Percentiles rank a stretch among this genome's conserved stretches.
These are phyloP conservation scores for Steinernema hermaphroditum DNA, from an alignment of 2,888 invertebrate species.

Conservation along the genomic window DNA sequence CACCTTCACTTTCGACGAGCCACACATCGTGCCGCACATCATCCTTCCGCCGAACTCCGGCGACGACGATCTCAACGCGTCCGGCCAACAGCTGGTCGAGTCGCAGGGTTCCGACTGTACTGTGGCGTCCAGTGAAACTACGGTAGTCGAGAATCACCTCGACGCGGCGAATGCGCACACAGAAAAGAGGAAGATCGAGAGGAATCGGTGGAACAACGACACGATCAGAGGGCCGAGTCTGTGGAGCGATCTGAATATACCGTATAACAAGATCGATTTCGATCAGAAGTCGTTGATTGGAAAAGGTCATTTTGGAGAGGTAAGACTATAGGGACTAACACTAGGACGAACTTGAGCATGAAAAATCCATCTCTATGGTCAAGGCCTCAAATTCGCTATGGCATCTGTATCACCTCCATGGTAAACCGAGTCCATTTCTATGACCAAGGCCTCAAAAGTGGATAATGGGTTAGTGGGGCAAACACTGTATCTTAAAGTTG, in stretches of 20 bases:
- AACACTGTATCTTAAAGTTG: neutral
- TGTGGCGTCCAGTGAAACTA: slow-evolving; percentile 4
- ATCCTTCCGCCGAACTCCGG: slow-evolving; percentile 1
- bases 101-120: slow-evolving; percentile 13
- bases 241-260: slow-evolving; percentile 2
- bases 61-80: neutral
- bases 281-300: slow-evolving; percentile 54
- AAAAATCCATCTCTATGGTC: too few species aligned
- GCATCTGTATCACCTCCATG: too few species aligned
- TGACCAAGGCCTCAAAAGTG: neutral
- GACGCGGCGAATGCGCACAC: neutral
- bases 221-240: slow-evolving; percentile 8
- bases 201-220: slow-evolving; percentile 18
- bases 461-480: neutral
- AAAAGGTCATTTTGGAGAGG: slow-evolving; percentile 64
- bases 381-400: too few species aligned
- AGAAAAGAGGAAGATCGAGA: neutral
- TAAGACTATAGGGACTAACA: slow-evolving; percentile 31
- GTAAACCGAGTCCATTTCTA: too few species aligned
- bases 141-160: neutral
- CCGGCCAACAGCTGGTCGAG: neutral
- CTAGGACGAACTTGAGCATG: too few species aligned
- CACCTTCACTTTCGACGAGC: slow-evolving; percentile 20
- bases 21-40: slow-evolving; percentile 21
- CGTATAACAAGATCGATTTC: slow-evolving; percentile 40